phyloP scores from a whole-genome alignment of 2,888 invertebrate species.

The Bombylius major region DNA sequence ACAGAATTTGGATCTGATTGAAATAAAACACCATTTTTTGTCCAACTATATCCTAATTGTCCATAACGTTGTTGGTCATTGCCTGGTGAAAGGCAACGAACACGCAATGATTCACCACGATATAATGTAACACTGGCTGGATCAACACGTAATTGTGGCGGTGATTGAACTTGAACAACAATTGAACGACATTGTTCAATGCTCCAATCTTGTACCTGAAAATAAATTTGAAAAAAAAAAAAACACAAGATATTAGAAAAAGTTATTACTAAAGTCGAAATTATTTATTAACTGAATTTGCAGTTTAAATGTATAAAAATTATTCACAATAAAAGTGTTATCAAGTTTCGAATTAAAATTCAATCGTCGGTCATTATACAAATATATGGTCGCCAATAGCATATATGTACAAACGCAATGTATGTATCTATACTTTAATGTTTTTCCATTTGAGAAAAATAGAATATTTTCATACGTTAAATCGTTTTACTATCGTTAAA shows the following conservation, averaged over 20 bases:
- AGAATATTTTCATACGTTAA: no score
- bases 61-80: slow-evolving; percentile 44
- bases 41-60: slow-evolving; percentile 72
- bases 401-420: no score
- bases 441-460: no score
- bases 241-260: background rate
- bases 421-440: no score
- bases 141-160: slow-evolving; percentile 51
- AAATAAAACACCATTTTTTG: slow-evolving; percentile 60
- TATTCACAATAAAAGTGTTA: no score
- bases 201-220: slow-evolving; percentile 52
- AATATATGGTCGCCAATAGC: no score
- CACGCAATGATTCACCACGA: slow-evolving; percentile 36
- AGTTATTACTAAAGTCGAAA: background rate
- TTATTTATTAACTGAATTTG: no score
- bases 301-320: no score
- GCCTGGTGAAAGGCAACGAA: slow-evolving; percentile 52
- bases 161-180: slow-evolving; percentile 44
- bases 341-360: no score
- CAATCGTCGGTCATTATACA: no score
- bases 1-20: slow-evolving; percentile 61
- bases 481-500: no score
- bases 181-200: slow-evolving; percentile 51
- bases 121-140: slow-evolving; percentile 55
- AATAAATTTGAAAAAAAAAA: slow-evolving; percentile 26